These are phyloP conservation scores for Lithophane leautieri DNA, from an alignment of 2,888 invertebrate genomes.

Conservation along the genomic window DNA sequence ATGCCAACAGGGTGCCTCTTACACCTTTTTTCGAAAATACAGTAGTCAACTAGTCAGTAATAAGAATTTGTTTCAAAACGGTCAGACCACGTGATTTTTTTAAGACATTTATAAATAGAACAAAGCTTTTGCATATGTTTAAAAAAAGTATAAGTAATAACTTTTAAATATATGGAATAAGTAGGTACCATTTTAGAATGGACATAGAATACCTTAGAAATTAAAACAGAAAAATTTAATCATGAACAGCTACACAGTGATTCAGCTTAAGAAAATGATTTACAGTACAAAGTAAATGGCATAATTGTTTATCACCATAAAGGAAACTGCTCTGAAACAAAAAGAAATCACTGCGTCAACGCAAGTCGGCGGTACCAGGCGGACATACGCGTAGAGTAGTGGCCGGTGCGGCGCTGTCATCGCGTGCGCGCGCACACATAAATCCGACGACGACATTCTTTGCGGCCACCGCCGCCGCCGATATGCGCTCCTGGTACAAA, in stretches of 20 bases:
- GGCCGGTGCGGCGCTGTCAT: conserved; percentile 81
- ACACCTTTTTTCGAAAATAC: not conserved
- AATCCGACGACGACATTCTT: conserved; percentile 85
- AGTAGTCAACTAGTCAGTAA: not conserved
- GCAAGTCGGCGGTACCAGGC: conserved; percentile 75
- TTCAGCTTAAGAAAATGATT: conserved; percentile 19
- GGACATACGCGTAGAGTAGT: conserved; percentile 79
- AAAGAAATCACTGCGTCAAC: conserved; percentile 61
- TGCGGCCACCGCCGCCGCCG: conserved; percentile 80
- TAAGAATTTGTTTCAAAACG: not conserved
- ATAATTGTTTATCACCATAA: conserved; percentile 57
- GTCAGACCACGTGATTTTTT: not conserved
- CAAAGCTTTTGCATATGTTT: not conserved
- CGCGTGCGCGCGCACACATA: conserved; percentile 80
- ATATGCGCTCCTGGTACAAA: conserved; percentile 77
- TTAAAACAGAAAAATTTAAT: not conserved
- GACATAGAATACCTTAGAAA: too few species aligned
- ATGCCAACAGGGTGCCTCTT: not conserved
- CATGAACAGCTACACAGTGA: not conserved
- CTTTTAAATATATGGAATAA: not conserved
- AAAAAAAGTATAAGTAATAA: not conserved
- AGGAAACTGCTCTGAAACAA: conserved; percentile 55
- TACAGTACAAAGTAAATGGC: conserved; percentile 40
- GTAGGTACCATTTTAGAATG: not conserved
- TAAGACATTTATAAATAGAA: not conserved